Conservation (phyloP, 2,113 vertebrate genomes). For the Triplophysa rosa region DNA sequence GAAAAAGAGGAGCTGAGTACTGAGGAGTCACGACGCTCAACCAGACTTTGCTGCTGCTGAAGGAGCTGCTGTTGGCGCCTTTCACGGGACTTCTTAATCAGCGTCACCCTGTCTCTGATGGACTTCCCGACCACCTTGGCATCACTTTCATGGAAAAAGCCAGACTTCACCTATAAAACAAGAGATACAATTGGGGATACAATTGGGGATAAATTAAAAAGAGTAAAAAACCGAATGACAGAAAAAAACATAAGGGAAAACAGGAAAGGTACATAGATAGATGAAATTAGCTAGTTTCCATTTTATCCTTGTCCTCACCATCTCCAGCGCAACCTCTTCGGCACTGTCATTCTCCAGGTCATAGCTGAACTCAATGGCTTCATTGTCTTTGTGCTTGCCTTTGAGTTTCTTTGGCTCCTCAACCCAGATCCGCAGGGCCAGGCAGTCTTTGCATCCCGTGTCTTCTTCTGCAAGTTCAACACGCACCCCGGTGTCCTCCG, state of each 20-base stretch:
- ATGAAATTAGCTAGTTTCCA: too few relatives aligned
- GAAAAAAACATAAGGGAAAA: neutral
- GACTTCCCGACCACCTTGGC: slow-evolving; percentile 91
- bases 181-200: slow-evolving; percentile 7
- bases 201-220: neutral
- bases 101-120: slow-evolving; percentile 84
- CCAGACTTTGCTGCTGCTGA: slow-evolving; percentile 59
- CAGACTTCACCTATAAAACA: slow-evolving; percentile 83
- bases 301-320: slow-evolving; percentile 75
- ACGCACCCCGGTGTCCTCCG: slow-evolving; percentile 90
- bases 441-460: slow-evolving; percentile 74
- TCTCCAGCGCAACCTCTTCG: slow-evolving; percentile 92
- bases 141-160: slow-evolving; percentile 93
- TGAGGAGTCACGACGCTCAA: slow-evolving; percentile 75
- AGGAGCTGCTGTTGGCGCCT: slow-evolving; percentile 73
- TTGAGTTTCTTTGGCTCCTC: slow-evolving; percentile 95
- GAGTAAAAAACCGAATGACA: neutral
- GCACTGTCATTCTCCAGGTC: slow-evolving; percentile 86
- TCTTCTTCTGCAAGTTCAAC: slow-evolving; percentile 94
- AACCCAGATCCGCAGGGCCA: slow-evolving; percentile 91
- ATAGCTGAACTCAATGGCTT: slow-evolving; percentile 97
- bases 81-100: slow-evolving; percentile 87
- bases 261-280: too few relatives aligned
- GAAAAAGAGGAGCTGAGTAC: slow-evolving; percentile 58
- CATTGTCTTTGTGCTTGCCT: slow-evolving; percentile 96